Evolutionary conservation across 2,888 invertebrate species (phyloP).

Genomic region (Caenorhabditis japonica): DNA sequence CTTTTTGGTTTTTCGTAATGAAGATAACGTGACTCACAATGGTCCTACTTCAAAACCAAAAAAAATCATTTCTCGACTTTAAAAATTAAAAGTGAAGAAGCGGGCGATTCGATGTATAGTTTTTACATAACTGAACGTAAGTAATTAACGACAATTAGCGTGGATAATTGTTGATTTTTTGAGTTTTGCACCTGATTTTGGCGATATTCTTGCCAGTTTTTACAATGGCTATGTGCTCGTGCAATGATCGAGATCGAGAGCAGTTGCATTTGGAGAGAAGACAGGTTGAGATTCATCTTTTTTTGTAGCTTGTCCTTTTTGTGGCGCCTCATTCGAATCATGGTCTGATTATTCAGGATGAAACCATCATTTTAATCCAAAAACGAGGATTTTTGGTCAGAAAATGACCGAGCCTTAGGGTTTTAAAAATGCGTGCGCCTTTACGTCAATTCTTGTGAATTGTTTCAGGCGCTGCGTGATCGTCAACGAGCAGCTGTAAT

Average conservation of each 20-base stretch:
- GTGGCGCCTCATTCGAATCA: too few relatives aligned
- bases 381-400: too few relatives aligned
- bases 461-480: slow-evolving; percentile 48
- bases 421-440: background rate
- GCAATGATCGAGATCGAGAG: slow-evolving; percentile 45
- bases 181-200: slow-evolving; percentile 35
- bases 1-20: background rate
- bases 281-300: too few relatives aligned
- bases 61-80: slow-evolving; percentile 3
- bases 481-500: slow-evolving; percentile 48
- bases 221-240: slow-evolving; percentile 15
- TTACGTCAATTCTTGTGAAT: too few relatives aligned
- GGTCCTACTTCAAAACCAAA: too few relatives aligned
- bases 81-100: background rate
- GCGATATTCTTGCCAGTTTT: slow-evolving; percentile 5
- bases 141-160: background rate
- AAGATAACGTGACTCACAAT: background rate
- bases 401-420: background rate
- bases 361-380: too few relatives aligned
- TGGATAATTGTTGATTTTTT: background rate
- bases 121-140: slow-evolving; percentile 35
- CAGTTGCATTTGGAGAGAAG: slow-evolving; percentile 48
- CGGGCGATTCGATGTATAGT: slow-evolving; percentile 19
- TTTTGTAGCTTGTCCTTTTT: too few relatives aligned
- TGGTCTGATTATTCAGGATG: too few relatives aligned